These are phyloP conservation scores for Pterobdella sp. DNA, from an alignment of 2,888 invertebrate species.

Conservation along the genomic window DNA sequence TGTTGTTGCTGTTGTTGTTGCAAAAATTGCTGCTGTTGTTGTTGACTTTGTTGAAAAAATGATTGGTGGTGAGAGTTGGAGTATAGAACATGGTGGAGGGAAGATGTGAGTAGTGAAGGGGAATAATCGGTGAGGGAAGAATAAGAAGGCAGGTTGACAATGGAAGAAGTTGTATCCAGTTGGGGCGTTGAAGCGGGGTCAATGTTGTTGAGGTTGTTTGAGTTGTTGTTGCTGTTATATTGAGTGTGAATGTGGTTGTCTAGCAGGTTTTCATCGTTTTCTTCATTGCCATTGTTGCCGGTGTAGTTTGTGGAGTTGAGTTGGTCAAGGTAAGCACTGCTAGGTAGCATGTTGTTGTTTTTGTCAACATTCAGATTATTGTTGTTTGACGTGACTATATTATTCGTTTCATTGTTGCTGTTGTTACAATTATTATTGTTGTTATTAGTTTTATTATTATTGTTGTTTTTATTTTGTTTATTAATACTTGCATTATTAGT, in stretches of 20 bases:
- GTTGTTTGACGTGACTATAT: not conserved
- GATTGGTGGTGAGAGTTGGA: conserved; percentile 19
- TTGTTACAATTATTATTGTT: conserved; percentile 11
- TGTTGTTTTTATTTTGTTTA: not conserved
- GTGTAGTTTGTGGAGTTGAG: not conserved
- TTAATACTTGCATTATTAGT: not conserved
- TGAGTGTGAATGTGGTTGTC: not conserved
- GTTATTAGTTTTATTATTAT: conserved; percentile 12
- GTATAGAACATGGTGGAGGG: conserved; percentile 26
- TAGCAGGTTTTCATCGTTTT: not conserved
- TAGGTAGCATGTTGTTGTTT: conserved; percentile 23
- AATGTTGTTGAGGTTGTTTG: not conserved
- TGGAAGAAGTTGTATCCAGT: not conserved
- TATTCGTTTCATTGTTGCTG: not conserved
- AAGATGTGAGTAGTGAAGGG: not conserved
- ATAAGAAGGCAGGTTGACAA: conserved; percentile 21
- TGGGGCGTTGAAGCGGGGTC: not conserved
- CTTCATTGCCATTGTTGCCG: not conserved
- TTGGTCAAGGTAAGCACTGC: not conserved
- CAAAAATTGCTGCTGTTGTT: conserved; percentile 13
- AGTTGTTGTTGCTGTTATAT: conserved; percentile 14
- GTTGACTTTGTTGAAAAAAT: not conserved
- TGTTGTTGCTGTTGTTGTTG: conserved; percentile 24
- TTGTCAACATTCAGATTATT: not conserved
- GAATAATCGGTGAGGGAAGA: conserved; percentile 22